These are phyloP conservation scores for Gallinago undulata DNA, from an alignment of 2,113 vertebrate genomes.

Conservation along the genomic window DNA sequence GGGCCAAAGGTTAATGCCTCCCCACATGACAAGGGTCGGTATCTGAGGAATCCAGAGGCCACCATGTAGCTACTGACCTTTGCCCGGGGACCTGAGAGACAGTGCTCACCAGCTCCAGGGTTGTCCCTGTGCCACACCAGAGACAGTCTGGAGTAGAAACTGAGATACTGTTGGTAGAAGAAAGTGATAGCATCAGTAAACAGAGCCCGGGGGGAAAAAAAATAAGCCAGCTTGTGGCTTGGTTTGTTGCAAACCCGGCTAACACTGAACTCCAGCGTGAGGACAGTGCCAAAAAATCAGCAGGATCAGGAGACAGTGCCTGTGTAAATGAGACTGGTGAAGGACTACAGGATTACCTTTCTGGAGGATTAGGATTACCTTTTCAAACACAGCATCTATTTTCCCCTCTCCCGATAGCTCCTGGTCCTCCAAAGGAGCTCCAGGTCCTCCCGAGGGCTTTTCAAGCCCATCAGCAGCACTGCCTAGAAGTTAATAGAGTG, in stretches of 20 bases:
- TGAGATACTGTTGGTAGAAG: neutral
- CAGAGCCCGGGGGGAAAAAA: neutral
- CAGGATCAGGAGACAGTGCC: neutral
- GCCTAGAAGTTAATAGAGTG: too few relatives aligned
- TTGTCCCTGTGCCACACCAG: neutral
- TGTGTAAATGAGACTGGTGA: neutral
- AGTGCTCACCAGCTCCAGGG: neutral
- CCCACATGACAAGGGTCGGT: neutral
- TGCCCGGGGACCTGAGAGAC: neutral
- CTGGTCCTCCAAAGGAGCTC: neutral
- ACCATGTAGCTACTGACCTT: neutral
- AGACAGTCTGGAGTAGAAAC: neutral
- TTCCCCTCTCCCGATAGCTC: neutral
- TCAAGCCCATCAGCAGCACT: neutral
- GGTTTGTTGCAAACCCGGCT: neutral
- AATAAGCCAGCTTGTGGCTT: neutral
- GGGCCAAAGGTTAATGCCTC: conserved; percentile 13
- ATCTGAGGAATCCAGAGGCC: conserved; percentile 17
- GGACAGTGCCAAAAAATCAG: neutral
- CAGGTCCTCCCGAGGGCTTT: neutral
- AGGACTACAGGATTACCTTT: neutral
- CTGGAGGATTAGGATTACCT: neutral
- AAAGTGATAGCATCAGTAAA: neutral
- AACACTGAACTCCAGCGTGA: accelerated
- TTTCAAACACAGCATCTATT: neutral